Conservation (phyloP, 2,888 invertebrate species). For the Idaea aversata region DNA sequence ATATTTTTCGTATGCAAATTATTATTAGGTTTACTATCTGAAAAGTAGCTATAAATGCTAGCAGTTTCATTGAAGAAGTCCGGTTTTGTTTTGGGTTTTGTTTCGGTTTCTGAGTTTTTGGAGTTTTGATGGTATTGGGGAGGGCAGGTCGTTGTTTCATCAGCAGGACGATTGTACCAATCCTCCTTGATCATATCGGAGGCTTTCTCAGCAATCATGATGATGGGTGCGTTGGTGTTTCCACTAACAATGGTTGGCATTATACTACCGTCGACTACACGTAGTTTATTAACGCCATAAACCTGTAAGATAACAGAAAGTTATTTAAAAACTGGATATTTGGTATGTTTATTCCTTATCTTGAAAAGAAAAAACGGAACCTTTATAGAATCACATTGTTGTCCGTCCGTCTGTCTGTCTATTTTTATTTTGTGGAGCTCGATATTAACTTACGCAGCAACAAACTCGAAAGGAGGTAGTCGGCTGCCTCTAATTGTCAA, state of each 20-base stretch:
- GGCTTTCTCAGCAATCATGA: constrained; percentile 92
- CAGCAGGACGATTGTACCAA: constrained; percentile 61
- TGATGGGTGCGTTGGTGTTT: constrained; percentile 90
- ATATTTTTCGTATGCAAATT: not conserved
- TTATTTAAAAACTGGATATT: not conserved
- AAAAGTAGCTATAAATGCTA: constrained; percentile 46
- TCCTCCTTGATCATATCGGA: constrained; percentile 90
- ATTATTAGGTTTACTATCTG: constrained; percentile 19
- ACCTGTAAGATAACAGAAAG: constrained; percentile 60
- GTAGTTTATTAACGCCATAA: constrained; percentile 83
- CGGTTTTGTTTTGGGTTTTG: constrained; percentile 24
- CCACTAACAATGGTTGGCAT: constrained; percentile 90
- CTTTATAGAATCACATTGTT: too few species aligned
- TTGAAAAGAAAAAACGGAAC: too few species aligned
- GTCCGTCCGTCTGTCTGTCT: too few species aligned
- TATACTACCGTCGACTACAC: constrained; percentile 90
- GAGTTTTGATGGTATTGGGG: constrained; percentile 25
- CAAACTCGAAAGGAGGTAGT: too few species aligned
- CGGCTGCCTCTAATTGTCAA: too few species aligned
- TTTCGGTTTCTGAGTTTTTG: constrained; percentile 35
- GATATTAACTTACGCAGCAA: too few species aligned
- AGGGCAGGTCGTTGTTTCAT: constrained; percentile 36
- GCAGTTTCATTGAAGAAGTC: constrained; percentile 57
- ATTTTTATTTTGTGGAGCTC: too few species aligned
- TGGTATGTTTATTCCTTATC: too few species aligned